phyloP scores from a whole-genome alignment of 2,113 vertebrate species.

The Pyrgilauda ruficollis region DNA sequence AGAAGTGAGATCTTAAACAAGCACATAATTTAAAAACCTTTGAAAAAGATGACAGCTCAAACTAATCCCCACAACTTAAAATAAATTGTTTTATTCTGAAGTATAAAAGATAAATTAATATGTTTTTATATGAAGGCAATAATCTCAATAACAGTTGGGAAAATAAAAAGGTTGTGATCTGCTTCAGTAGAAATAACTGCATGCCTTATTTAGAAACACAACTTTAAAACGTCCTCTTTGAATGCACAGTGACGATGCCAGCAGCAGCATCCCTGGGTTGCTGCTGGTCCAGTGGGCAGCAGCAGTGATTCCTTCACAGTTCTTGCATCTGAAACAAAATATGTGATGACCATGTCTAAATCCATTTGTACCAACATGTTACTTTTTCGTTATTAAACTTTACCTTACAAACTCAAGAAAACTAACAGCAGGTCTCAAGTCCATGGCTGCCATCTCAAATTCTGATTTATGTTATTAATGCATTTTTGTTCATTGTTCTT shows the following conservation, averaged over 20 bases:
- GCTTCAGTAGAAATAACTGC: slow-evolving; percentile 1
- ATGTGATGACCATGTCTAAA: neutral
- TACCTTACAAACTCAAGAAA: neutral
- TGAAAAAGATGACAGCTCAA: neutral
- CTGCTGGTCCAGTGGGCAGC: neutral
- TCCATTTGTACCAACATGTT: neutral
- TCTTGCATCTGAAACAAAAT: slow-evolving; percentile 67
- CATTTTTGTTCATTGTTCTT: neutral
- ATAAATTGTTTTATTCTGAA: slow-evolving; percentile 38
- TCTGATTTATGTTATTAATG: neutral
- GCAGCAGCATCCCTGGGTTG: neutral
- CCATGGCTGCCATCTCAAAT: neutral
- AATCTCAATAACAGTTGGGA: slow-evolving; percentile 15
- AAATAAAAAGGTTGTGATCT: neutral
- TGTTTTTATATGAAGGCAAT: slow-evolving; percentile 41
- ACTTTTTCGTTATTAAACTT: neutral
- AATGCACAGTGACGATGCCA: neutral
- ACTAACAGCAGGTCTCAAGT: neutral
- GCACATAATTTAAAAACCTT: neutral
- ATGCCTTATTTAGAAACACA: slow-evolving; percentile 16
- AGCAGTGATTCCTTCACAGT: slow-evolving; percentile 41
- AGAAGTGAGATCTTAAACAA: slow-evolving; percentile 2
- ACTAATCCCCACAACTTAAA: neutral
- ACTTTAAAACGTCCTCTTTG: neutral
- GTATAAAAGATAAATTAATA: slow-evolving; percentile 23